phyloP scores from a whole-genome alignment of 2,113 vertebrate genomes.

The Macquaria ambigua region DNA sequence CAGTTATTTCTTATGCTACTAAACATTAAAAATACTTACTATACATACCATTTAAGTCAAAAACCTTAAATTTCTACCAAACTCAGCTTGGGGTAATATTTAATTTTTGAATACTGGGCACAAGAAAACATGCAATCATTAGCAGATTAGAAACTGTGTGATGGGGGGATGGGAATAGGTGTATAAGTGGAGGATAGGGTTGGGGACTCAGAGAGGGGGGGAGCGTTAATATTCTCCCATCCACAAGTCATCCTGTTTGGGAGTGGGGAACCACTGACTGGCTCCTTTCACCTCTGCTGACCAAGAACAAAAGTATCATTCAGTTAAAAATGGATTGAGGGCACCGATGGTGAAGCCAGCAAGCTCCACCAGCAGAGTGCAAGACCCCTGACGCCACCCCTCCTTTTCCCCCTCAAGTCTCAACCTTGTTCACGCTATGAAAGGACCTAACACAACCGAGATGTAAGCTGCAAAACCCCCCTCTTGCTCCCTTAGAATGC shows the following conservation, averaged over 20 bases:
- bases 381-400: slow-evolving; percentile 87
- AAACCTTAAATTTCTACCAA: background rate
- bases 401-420: slow-evolving; percentile 17
- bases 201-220: slow-evolving; percentile 12
- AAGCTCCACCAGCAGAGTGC: slow-evolving; percentile 87
- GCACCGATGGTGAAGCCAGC: slow-evolving; percentile 88
- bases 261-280: slow-evolving; percentile 89
- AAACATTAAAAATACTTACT: background rate
- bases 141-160: slow-evolving; percentile 15
- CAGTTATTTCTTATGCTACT: background rate
- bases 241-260: slow-evolving; percentile 86
- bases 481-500: slow-evolving; percentile 58
- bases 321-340: slow-evolving; percentile 90
- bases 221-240: slow-evolving; percentile 74
- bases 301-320: slow-evolving; percentile 98
- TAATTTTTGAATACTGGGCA: background rate
- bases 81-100: background rate
- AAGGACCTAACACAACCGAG: slow-evolving; percentile 87
- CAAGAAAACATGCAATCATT: slow-evolving; percentile 9
- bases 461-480: slow-evolving; percentile 80
- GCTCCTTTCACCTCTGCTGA: slow-evolving; percentile 97
- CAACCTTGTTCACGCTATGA: slow-evolving; percentile 86
- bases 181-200: slow-evolving; percentile 40
- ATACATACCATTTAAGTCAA: background rate
- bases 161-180: slow-evolving; percentile 7